Evolutionary conservation across 2,113 vertebrate genomes (phyloP).

Genomic region (Cisticola juncidis): DNA sequence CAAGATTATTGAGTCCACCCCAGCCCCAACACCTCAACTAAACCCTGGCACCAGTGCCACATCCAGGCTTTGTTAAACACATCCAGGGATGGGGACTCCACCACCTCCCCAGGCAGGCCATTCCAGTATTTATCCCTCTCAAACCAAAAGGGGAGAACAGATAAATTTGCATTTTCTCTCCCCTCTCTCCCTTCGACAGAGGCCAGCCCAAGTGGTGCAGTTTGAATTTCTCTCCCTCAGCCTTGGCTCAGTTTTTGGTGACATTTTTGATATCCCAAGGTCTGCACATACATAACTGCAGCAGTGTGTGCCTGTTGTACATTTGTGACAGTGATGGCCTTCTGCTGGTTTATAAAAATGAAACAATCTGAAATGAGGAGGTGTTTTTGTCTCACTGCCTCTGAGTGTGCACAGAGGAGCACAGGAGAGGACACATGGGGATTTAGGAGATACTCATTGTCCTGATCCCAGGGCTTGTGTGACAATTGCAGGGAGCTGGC

Average conservation of each 20-base stretch:
- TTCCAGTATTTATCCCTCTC: background rate
- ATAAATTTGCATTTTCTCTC: background rate
- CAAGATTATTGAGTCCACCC: fast-evolving
- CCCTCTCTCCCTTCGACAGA: background rate
- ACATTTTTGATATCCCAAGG: background rate
- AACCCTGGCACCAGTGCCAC: background rate
- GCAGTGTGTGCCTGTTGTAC: background rate
- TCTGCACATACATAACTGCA: background rate
- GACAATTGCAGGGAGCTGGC: background rate
- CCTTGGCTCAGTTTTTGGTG: background rate
- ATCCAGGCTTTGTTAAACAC: background rate
- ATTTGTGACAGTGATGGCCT: background rate
- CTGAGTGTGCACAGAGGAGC: background rate
- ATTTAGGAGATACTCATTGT: background rate
- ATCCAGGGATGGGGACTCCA: background rate
- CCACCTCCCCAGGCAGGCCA: fast-evolving
- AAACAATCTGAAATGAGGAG: background rate
- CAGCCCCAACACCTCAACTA: background rate
- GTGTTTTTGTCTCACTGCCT: background rate
- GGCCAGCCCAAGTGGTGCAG: background rate
- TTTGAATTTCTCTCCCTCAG: background rate
- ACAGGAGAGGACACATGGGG: fast-evolving
- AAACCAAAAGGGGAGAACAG: background rate
- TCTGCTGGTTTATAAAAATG: background rate
- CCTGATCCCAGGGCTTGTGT: background rate